phyloP scores from a whole-genome alignment of 1,140 invertebrate species.

The Heliconius nattereri region DNA sequence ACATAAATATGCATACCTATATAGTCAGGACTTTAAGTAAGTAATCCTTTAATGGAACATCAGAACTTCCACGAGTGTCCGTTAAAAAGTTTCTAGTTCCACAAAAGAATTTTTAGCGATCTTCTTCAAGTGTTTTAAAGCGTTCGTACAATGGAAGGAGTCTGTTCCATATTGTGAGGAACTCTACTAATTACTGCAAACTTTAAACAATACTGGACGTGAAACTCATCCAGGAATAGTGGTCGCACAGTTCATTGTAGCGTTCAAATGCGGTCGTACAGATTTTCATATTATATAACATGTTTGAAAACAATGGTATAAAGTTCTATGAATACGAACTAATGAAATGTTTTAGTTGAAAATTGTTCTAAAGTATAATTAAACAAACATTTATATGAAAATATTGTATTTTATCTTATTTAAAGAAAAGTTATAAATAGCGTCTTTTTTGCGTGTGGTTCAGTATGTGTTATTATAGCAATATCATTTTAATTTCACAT shows the following conservation, averaged over 20 bases:
- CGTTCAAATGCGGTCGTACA: constrained; percentile 76
- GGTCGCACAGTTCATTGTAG: constrained; percentile 72
- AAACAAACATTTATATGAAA: background rate
- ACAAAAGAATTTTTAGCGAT: constrained; percentile 36
- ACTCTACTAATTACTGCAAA: constrained; percentile 80
- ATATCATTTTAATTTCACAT: too few relatives aligned
- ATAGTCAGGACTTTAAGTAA: background rate
- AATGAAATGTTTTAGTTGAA: constrained; percentile 66
- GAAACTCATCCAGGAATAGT: constrained; percentile 77
- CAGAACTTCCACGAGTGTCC: constrained; percentile 1
- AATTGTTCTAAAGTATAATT: background rate
- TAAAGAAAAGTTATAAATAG: background rate
- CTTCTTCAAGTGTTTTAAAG: constrained; percentile 55
- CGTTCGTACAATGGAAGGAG: constrained; percentile 66
- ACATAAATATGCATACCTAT: background rate
- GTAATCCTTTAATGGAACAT: constrained; percentile 15
- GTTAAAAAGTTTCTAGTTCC: constrained; percentile 15
- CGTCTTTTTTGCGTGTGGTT: background rate
- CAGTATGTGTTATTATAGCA: too few relatives aligned
- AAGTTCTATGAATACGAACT: constrained; percentile 72
- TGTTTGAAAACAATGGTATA: constrained; percentile 77
- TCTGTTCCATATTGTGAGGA: constrained; percentile 64
- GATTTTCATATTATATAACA: constrained; percentile 74
- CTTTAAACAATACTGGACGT: constrained; percentile 80
- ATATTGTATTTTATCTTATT: background rate